Conservation (phyloP, 2,797 vertebrate genomes). For the Gadopsis bispinosus region DNA sequence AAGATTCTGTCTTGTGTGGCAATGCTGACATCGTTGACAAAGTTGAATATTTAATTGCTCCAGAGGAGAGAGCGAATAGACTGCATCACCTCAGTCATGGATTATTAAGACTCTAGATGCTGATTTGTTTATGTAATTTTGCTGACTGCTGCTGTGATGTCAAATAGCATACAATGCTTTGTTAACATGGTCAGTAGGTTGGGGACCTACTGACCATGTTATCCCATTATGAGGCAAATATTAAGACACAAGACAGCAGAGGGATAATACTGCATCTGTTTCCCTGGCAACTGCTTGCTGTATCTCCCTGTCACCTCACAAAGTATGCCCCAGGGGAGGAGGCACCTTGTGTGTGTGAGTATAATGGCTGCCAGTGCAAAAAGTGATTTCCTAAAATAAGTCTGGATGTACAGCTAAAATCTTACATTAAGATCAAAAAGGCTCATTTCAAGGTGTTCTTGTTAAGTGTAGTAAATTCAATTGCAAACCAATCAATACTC, state of each 20-base stretch:
- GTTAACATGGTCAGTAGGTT: neutral
- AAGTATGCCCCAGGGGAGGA: slow-evolving; percentile 52
- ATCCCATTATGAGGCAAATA: slow-evolving; percentile 56
- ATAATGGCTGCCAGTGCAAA: neutral
- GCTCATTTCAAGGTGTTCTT: no score
- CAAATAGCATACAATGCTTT: neutral
- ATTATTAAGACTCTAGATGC: slow-evolving; percentile 27
- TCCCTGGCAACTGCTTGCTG: slow-evolving; percentile 80
- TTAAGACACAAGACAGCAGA: slow-evolving; percentile 63
- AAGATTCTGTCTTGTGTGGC: slow-evolving; percentile 15
- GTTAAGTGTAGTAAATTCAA: neutral
- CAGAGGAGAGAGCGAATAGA: slow-evolving; percentile 2
- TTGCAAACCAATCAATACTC: slow-evolving; percentile 5
- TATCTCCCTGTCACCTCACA: slow-evolving; percentile 70
- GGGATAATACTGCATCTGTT: slow-evolving; percentile 78
- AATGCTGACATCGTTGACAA: neutral
- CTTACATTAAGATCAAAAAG: no score
- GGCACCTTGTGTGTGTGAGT: slow-evolving; percentile 26
- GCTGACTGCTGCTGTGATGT: neutral
- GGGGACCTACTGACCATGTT: slow-evolving; percentile 4
- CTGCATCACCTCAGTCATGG: slow-evolving; percentile 7
- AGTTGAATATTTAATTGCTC: slow-evolving; percentile 30
- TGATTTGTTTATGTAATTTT: slow-evolving; percentile 33
- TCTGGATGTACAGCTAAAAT: neutral
- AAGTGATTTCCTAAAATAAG: neutral